phyloP scores from a whole-genome alignment of 2,113 vertebrate genomes.

The Xyrauchen texanus region DNA sequence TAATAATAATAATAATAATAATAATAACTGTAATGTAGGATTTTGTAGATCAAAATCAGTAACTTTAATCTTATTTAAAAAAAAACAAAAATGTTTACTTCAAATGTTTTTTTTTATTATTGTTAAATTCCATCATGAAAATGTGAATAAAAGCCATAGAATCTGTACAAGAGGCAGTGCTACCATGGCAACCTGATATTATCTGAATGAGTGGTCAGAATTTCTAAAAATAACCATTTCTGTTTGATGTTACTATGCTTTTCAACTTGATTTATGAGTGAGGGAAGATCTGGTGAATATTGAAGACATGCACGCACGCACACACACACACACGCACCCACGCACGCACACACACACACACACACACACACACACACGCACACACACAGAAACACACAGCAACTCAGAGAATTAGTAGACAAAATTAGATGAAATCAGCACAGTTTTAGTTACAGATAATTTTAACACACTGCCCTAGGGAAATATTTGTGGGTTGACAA shows the following conservation, averaged over 20 bases:
- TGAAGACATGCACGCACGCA: constrained; percentile 1
- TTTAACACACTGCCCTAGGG: background rate
- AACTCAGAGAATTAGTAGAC: constrained; percentile 37
- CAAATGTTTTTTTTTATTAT: background rate
- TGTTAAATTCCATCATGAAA: constrained; percentile 45
- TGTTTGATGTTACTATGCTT: background rate
- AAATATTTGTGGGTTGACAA: too few relatives aligned
- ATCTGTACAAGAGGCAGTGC: constrained; percentile 35
- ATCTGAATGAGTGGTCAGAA: constrained; percentile 28
- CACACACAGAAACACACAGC: constrained; percentile 37
- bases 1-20: too few relatives aligned
- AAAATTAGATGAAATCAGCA: constrained; percentile 32
- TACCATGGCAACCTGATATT: constrained; percentile 55
- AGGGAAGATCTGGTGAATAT: background rate
- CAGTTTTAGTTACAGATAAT: background rate
- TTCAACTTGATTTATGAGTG: constrained; percentile 16
- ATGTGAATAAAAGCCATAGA: constrained; percentile 30
- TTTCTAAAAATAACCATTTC: constrained; percentile 34
- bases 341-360: too few relatives aligned
- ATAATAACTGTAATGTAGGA: too few relatives aligned
- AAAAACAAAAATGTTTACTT: too few relatives aligned
- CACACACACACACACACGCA: too few relatives aligned
- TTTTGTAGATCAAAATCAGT: too few relatives aligned
- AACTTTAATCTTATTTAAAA: too few relatives aligned
- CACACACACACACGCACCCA: constrained; percentile 8